These are phyloP conservation scores for Xanthorhoe designata DNA, from an alignment of 2,888 invertebrate species.

Conservation along the genomic window DNA sequence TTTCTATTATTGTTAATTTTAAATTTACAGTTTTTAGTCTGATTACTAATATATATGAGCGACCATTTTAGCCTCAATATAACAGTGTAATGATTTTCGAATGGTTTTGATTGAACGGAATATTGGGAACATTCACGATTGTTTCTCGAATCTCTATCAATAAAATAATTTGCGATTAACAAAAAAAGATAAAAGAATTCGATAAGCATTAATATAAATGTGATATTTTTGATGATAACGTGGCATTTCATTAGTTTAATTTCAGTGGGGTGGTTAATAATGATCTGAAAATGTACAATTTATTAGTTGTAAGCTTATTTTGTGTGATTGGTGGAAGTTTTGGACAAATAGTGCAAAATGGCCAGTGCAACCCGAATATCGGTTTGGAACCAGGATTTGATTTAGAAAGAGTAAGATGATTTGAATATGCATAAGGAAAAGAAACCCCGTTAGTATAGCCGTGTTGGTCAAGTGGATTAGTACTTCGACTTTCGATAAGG, in stretches of 20 bases:
- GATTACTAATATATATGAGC: no score
- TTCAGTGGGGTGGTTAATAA: constrained; percentile 54
- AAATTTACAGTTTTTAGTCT: no score
- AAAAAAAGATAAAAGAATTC: constrained; percentile 32
- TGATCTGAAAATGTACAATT: constrained; percentile 67
- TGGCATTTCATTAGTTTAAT: constrained; percentile 59
- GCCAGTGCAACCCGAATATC: constrained; percentile 63
- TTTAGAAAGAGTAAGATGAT: constrained; percentile 53
- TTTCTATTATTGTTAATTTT: no score
- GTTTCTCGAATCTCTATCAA: neutral
- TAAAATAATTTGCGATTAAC: constrained; percentile 29
- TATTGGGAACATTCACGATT: neutral
- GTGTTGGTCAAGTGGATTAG: no score
- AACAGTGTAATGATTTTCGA: no score
- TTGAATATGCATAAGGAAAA: neutral
- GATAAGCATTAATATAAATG: constrained; percentile 67
- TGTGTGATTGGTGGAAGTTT: constrained; percentile 59
- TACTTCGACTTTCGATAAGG: no score
- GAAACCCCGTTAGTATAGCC: no score
- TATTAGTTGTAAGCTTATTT: constrained; percentile 59
- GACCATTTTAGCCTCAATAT: no score
- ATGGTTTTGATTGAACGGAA: no score
- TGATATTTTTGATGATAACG: constrained; percentile 56
- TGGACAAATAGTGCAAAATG: constrained; percentile 63
- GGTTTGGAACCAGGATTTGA: constrained; percentile 52